A percentile compares a stretch with the other conserved stretches of the same genome.
phyloP scores from a whole-genome alignment of 2,113 vertebrate species.

The Pogonocichla stellata region DNA sequence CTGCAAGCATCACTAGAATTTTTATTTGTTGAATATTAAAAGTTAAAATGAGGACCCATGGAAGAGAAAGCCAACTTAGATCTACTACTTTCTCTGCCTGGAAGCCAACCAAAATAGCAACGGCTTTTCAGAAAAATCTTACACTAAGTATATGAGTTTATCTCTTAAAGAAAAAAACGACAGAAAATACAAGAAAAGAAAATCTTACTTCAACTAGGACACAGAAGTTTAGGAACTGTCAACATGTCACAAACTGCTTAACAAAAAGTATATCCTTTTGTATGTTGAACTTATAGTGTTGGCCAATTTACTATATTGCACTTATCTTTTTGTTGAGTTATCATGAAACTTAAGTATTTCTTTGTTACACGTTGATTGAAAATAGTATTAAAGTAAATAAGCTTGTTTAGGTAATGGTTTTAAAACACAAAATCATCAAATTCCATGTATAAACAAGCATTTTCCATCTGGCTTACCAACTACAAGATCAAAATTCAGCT shows the following conservation, averaged over 20 bases:
- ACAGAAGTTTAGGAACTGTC: not conserved
- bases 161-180: not conserved
- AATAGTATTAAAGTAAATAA: not conserved
- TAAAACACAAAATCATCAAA: not conserved
- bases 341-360: not conserved
- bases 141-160: not conserved
- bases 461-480: not conserved
- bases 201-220: not conserved
- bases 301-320: not conserved
- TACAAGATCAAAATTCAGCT: not conserved
- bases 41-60: not conserved
- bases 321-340: not conserved
- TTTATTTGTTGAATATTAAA: not conserved
- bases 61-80: not conserved
- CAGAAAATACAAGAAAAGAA: not conserved
- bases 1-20: not conserved
- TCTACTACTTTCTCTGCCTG: not conserved
- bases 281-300: not conserved
- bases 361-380: not conserved
- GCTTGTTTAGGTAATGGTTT: not conserved
- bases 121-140: not conserved
- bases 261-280: not conserved
- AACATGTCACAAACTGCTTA: not conserved
- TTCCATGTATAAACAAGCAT: not conserved
- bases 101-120: not conserved